These are phyloP conservation scores for Dorcus parallelipipedus DNA, from an alignment of 2,888 invertebrate genomes.

Conservation along the genomic window DNA sequence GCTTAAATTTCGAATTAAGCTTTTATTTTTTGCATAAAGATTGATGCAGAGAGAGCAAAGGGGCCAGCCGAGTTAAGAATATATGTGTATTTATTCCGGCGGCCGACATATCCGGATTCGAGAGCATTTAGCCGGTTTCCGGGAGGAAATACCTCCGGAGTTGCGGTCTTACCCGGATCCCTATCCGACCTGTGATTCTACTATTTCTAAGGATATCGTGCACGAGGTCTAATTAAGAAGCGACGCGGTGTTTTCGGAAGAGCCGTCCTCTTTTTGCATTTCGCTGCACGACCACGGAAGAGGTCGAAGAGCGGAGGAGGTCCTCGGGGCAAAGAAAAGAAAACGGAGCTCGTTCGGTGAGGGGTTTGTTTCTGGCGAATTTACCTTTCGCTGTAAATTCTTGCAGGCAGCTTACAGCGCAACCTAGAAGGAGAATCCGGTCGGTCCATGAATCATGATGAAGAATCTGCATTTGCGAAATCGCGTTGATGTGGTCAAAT, in stretches of 20 bases:
- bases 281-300: not conserved
- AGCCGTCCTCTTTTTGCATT: not conserved
- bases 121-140: slow-evolving; percentile 45
- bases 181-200: slow-evolving; percentile 1
- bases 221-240: not conserved
- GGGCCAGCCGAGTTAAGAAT: slow-evolving; percentile 25
- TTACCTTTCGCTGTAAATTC: not conserved
- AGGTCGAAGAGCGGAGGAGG: no score
- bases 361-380: not conserved
- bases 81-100: slow-evolving; percentile 46
- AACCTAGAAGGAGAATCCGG: not conserved
- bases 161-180: slow-evolving; percentile 34
- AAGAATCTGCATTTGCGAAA: not conserved
- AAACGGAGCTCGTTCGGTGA: not conserved
- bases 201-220: not conserved
- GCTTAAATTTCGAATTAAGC: no score
- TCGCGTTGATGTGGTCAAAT: slow-evolving; percentile 2
- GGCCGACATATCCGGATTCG: slow-evolving; percentile 43
- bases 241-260: not conserved
- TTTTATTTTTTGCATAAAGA: not conserved
- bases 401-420: not conserved
- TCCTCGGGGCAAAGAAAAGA: not conserved
- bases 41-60: slow-evolving; percentile 6
- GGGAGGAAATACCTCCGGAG: slow-evolving; percentile 43
- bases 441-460: not conserved